These are phyloP conservation scores for Pangasianodon hypophthalmus DNA, from an alignment of 2,113 vertebrate genomes.

Conservation along the genomic window DNA sequence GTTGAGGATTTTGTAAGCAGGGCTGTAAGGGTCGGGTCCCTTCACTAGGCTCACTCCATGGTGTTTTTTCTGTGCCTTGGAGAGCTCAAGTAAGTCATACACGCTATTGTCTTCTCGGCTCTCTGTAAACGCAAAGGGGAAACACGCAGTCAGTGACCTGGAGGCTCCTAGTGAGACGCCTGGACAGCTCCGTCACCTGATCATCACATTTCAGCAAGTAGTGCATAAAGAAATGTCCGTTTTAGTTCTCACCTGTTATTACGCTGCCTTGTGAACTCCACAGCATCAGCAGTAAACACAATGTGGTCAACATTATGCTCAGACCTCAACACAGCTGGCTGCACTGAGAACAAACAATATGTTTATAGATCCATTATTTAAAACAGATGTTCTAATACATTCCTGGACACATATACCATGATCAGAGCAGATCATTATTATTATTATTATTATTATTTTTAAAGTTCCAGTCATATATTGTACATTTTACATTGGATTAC, in stretches of 20 bases:
- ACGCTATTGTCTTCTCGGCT: slow-evolving; percentile 87
- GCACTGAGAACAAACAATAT: slow-evolving; percentile 27
- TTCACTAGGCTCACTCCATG: slow-evolving; percentile 86
- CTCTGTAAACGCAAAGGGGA: slow-evolving; percentile 72
- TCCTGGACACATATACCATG: background rate
- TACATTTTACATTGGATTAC: background rate
- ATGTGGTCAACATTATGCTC: slow-evolving; percentile 77
- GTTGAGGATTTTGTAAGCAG: slow-evolving; percentile 91
- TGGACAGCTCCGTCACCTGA: background rate
- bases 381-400: background rate
- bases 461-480: background rate
- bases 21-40: slow-evolving; percentile 87
- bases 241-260: slow-evolving; percentile 82
- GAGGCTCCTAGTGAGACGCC: background rate
- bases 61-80: slow-evolving; percentile 73
- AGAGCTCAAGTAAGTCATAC: slow-evolving; percentile 91
- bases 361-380: background rate
- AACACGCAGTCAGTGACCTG: background rate
- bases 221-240: background rate
- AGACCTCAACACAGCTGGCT: slow-evolving; percentile 57
- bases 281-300: slow-evolving; percentile 78
- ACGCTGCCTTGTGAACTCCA: slow-evolving; percentile 71
- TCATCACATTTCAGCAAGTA: background rate
- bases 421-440: no score
- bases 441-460: no score